Evolutionary conservation across 2,888 invertebrate species (phyloP).

Genomic region (Torymus texanus): DNA sequence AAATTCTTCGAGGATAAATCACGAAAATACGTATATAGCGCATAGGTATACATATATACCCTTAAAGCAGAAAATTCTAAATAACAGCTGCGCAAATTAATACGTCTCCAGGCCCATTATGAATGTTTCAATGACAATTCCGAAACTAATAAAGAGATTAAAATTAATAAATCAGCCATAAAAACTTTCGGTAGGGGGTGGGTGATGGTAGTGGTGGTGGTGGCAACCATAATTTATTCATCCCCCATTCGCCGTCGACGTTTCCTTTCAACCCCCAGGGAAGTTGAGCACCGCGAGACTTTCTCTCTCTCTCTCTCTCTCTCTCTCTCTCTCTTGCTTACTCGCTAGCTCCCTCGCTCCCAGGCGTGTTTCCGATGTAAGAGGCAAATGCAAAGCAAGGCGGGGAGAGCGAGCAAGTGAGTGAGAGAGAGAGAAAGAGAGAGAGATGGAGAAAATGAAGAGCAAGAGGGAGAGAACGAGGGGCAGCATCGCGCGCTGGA

Average conservation of each 20-base stretch:
- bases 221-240: conserved; percentile 42
- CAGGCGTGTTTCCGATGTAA: conserved; percentile 57
- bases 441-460: conserved; percentile 62
- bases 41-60: too few species aligned
- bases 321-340: not conserved
- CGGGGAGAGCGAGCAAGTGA: conserved; percentile 55
- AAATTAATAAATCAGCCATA: conserved; percentile 47
- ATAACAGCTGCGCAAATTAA: conserved; percentile 11
- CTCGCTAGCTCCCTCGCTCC: conserved; percentile 7
- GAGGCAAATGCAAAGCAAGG: conserved; percentile 58
- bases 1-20: too few species aligned
- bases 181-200: conserved; percentile 8
- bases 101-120: not conserved
- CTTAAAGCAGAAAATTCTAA: not conserved
- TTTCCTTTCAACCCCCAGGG: conserved; percentile 29
- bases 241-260: conserved; percentile 23
- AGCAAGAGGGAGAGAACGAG: conserved; percentile 34
- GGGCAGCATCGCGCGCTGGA: conserved; percentile 63
- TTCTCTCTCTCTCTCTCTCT: conserved; percentile 17
- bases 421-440: conserved; percentile 59
- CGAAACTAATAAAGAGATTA: conserved; percentile 19
- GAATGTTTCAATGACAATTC: conserved; percentile 23
- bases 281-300: conserved; percentile 44
- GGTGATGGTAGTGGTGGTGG: too few species aligned
- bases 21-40: too few species aligned